These are phyloP conservation scores for Amaurobius ferox DNA, from an alignment of 2,888 invertebrate species.

Conservation along the genomic window DNA sequence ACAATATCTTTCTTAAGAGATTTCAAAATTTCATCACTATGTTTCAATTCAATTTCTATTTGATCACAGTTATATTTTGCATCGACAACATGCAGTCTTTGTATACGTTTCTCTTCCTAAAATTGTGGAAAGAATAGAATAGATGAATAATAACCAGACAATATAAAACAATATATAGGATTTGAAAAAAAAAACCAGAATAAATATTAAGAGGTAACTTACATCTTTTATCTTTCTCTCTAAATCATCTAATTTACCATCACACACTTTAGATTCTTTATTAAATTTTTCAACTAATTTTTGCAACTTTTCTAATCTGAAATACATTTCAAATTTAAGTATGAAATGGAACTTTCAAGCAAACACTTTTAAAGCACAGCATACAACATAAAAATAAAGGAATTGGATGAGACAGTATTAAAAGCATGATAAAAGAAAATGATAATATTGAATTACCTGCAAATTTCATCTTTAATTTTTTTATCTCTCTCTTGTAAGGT, in stretches of 20 bases:
- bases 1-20: conserved; percentile 92
- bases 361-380: too few relatives aligned
- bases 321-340: background rate
- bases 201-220: too few relatives aligned
- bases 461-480: conserved; percentile 92
- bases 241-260: conserved; percentile 89
- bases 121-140: too few relatives aligned
- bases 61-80: conserved; percentile 95
- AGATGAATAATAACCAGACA: too few relatives aligned
- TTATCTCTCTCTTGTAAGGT: conserved; percentile 94
- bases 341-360: background rate
- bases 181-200: background rate
- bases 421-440: too few relatives aligned
- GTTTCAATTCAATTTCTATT: conserved; percentile 90
- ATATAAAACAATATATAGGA: background rate
- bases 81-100: conserved; percentile 91
- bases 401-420: background rate
- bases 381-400: background rate
- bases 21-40: conserved; percentile 90
- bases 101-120: conserved; percentile 87
- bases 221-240: conserved; percentile 89
- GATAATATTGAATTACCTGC: conserved; percentile 78
- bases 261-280: conserved; percentile 92
- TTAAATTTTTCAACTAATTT: conserved; percentile 95
- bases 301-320: conserved; percentile 89